Evolutionary conservation across 2,888 invertebrate species (phyloP), one percentile per base, ranked within the genome.

Genomic region (Trichogramma evanescens): DNA sequence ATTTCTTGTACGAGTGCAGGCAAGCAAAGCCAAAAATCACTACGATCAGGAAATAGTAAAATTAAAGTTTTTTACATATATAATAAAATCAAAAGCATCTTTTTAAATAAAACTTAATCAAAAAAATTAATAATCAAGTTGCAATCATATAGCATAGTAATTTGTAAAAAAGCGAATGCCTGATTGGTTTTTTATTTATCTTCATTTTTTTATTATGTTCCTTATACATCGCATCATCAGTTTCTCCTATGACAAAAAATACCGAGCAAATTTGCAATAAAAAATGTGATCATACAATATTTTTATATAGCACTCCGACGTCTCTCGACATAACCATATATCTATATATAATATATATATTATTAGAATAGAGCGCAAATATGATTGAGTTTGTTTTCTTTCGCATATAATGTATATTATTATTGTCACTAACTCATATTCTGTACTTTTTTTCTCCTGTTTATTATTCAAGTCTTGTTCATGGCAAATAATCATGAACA

Each of bases 1-100:
- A 80, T 73, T 67, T 65, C 64, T 68, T 67, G 64, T 64, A 65
- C 70, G 64, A 63, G 64, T 66, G 62, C 63, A 67, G 60, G 66
- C 64, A 64, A 62, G 56, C 62, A 58, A 52, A 62, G 57, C 2
- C 44, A 54, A 56, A 49, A 50, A 59, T 26, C 3, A 26, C 26
- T 26, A 26, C 26, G 26, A 26, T 26, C 26, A 26, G 26, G 26
- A 26, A 26, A 26, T 26, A 26, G 26, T 26, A 26, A 26, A 26
- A 3, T 26, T 26, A 26, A 26, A 26, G 26, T 26, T 26, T 26
- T 26, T 26, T 26, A 26, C 26, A 26, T 26, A 26, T 4, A 50
- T 44, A 54, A 44, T 8, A 44, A 54, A 46, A n/a, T 50, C 26
- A 45, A 56, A 56, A 50, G 45, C 6, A 39, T 41, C 56, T 26